These are phyloP conservation scores for Ophioderma brevispina DNA, from an alignment of 35 echinoderm and acorn worm species.

Conservation along the genomic window DNA sequence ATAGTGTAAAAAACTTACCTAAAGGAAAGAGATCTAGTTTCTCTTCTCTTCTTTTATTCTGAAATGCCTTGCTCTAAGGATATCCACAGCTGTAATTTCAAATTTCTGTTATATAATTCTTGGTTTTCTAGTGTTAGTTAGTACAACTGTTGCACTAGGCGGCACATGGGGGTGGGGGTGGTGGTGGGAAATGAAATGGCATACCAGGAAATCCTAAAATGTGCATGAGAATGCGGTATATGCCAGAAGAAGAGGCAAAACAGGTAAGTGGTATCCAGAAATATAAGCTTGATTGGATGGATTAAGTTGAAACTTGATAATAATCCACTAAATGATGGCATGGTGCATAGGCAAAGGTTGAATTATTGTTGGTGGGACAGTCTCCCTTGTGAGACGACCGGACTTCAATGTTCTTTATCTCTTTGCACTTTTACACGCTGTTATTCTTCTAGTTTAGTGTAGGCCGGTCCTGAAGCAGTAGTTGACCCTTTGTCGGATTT, in stretches of 20 bases:
- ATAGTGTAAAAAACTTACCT: too few relatives aligned
- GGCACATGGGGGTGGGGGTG: constrained; percentile 40
- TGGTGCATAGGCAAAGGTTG: background rate
- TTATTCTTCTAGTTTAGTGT: constrained; percentile 72
- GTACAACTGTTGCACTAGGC: constrained; percentile 45
- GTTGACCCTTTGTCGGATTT: constrained; percentile 11
- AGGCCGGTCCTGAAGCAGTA: constrained; percentile 63
- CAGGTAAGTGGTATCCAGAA: constrained; percentile 12
- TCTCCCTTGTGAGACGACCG: constrained; percentile 3
- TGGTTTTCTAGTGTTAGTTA: constrained; percentile 61
- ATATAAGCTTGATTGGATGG: constrained; percentile 1
- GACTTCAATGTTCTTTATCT: constrained; percentile 69
- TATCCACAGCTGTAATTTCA: constrained; percentile 66
- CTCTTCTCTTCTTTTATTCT: constrained; percentile 61
- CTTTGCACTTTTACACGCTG: constrained; percentile 55
- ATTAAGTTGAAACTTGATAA: constrained; percentile 35
- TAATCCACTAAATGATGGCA: constrained; percentile 9
- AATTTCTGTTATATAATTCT: constrained; percentile 57
- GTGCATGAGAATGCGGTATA: background rate
- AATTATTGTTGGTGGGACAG: background rate
- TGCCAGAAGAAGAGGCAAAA: background rate
- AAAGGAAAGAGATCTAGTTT: constrained; percentile 88
- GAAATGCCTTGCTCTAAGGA: constrained; percentile 61
- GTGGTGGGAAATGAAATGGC: constrained; percentile 41
- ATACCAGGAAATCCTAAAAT: constrained; percentile 19